Base-by-base conservation (phyloP, 2,888 invertebrate genomes). In the Rotaria magnacalcarata region DNA sequence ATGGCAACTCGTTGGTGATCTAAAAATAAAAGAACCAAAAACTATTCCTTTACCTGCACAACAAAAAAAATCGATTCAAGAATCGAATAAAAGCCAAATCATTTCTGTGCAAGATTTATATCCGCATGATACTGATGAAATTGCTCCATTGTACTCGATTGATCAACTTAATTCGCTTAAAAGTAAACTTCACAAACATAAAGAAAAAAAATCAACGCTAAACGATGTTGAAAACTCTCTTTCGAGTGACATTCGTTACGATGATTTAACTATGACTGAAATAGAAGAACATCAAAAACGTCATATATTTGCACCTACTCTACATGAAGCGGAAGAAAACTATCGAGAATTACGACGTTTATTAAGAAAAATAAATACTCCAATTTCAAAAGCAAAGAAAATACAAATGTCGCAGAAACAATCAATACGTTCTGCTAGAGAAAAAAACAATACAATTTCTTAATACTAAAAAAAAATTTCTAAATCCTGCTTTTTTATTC, bases 301-400 rank as follows among this genome's bases (percentile, higher is more conserved):
- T 34, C 67, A 67, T 67, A 41, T 34, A 67, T 67, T 67, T 67
- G 67, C 67, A 67, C 16, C 67, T 16, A 67, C 34, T 67, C 19
- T 67, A 67, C 8, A 67, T 27, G 34, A 67, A 67, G 67, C 67
- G 0, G 16, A 67, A 67, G 34, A 67, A 27, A 67, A 67, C n/a
- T 67, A 67, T 67, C 67, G 67, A 19, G 67, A 67, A 67, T 67
- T 67, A 67, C 34, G 67, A 67, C 67, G 67, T 67, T 67, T 67
- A 67, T 67, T 67, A 34, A 34, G 27, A 34, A 67, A 67, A 67
- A 34, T 67, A 19, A 67, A 67, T 67, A 19, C 34, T 19, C 19
- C 34, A 67, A 67, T 41, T 11, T 6, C 16, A 27, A 67, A 34
- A 27, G 19, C 6, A 34, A 67, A 2, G 5, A 67, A 67, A 34